phyloP scores from a whole-genome alignment of 2,888 invertebrate species.

The Catocala nupta region DNA sequence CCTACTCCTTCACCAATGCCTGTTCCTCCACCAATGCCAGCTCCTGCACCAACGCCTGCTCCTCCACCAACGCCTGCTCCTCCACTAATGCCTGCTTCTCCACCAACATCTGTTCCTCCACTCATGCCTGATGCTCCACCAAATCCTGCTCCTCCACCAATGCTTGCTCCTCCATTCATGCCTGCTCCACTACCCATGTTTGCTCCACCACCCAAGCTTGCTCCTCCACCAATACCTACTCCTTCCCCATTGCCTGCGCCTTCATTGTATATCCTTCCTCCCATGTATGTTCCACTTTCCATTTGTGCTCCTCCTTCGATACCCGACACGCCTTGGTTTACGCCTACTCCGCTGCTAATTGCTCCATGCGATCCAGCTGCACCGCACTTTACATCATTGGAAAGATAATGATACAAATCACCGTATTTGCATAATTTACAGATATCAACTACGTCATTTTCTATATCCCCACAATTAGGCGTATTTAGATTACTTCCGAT shows the following conservation, averaged over 20 bases:
- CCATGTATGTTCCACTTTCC: not conserved
- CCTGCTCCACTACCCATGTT: not conserved
- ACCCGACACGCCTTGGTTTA: not conserved
- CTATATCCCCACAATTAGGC: not conserved
- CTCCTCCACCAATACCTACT: not conserved
- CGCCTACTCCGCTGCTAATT: not conserved
- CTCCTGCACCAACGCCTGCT: not conserved
- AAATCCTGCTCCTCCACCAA: not conserved
- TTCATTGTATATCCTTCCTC: not conserved
- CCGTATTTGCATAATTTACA: slow-evolving; percentile 5
- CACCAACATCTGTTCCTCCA: not conserved
- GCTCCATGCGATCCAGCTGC: too few relatives aligned
- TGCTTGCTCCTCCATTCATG: not conserved
- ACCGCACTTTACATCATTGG: not conserved
- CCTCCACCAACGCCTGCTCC: not conserved
- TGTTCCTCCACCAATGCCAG: not conserved
- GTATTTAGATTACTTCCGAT: not conserved
- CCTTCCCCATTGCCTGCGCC: not conserved
- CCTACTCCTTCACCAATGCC: not conserved
- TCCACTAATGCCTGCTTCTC: not conserved
- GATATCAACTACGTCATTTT: not conserved
- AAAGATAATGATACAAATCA: not conserved
- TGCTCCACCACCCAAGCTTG: not conserved
- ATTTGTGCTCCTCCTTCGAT: not conserved
- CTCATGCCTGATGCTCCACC: too few relatives aligned